Evolutionary conservation across 2,797 vertebrate species (phyloP), one percentile per base, ranked within the genome.

Genomic region (Enteromius mattozi): DNA sequence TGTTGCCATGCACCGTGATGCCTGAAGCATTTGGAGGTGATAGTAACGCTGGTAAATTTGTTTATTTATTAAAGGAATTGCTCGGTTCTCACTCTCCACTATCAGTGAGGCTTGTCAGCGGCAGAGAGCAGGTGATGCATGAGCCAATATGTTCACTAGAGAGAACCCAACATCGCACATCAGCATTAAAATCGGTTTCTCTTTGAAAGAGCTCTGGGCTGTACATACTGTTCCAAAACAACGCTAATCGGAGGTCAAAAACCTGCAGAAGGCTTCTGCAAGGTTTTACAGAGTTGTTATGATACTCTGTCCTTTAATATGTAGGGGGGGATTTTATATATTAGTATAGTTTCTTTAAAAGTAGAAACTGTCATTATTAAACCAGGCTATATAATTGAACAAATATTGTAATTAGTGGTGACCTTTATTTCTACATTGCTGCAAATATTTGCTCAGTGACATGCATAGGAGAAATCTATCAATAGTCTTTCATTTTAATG

Each of bases 151-250:
- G 93, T 91, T 92, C 89, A 92, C 90, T 89, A 88, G 93, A 93
- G 93, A 93, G 92, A 89, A 90, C 91, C 93, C 93, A 92, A 92
- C 93, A 89, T 92, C 86, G 88, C 94, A 92, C 94, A 94, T 96
- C 93, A 95, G 94, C 93, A 95, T 95, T 95, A 96, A 96, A 96
- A 96, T 95, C 94, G 92, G 91, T 94, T 93, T 88, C 93, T 91
- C 91, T 91, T 63, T 90, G 92, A 94, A 95, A 94, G 86, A 93
- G 93, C 94, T 92, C 56, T 35, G 27, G 90, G 94, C 92, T 86
- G 91, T 92, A 94, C 93, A 94, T 92, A 90, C 89, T 90, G 91
- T 91, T 90, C 90, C 88, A 91, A 94, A 94, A 93, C 91, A 92
- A 92, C 89, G 92, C 94, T 95, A 95, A 95, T 95, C 93, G 93